Evolutionary conservation across 2,797 vertebrate species (phyloP), one percentile per base, ranked within the genome.

Genomic region (Kryptolebias ocellatus): DNA sequence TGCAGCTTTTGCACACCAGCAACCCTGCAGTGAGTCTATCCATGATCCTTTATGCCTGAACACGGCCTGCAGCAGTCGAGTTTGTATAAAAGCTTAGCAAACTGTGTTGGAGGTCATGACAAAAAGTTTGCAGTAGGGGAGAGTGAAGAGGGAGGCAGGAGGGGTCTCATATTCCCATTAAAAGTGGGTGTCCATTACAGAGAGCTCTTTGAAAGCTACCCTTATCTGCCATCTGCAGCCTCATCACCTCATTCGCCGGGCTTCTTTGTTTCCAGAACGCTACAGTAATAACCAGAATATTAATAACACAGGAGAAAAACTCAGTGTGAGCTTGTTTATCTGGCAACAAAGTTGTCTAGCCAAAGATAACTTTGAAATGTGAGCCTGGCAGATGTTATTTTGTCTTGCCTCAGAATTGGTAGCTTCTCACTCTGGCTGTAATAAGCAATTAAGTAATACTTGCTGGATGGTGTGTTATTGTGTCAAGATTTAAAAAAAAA

Each of bases 371-470:
- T 83, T 81, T 42, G 44, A 73, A 79, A 76, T 78, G 37, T 71
- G 58, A 74, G 53, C 42, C 64, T 64, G 74, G 34, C 75, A 68
- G 50, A 72, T 17, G 55, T 70, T 37, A 63, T 80, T 78, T 76
- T 9, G 37, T 58, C 58, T 66, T 0, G 14, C 72, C 56, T 83
- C 50, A 34, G 72, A 73, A 47, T 39, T 39, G 37, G 29, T 58
- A 27, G 79, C 34, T 46, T 64, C 64, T 78, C 79, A n/a, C 58
- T 81, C 52, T 60, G 42, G 52, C 58, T 72, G 55, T 71, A 70
- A 78, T 67, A 70, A 72, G 70, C 72, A 81, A 84, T 88, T 83
- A 89, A 74, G 71, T 63, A 59, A 74, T 72, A 83, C 64, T 76
- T 77, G 75, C 74, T 42, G 60, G 49, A 75, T 71, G 53, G 66